Conservation (phyloP, 2,113 vertebrate species). For the Ivindomyrus marchei region DNA sequence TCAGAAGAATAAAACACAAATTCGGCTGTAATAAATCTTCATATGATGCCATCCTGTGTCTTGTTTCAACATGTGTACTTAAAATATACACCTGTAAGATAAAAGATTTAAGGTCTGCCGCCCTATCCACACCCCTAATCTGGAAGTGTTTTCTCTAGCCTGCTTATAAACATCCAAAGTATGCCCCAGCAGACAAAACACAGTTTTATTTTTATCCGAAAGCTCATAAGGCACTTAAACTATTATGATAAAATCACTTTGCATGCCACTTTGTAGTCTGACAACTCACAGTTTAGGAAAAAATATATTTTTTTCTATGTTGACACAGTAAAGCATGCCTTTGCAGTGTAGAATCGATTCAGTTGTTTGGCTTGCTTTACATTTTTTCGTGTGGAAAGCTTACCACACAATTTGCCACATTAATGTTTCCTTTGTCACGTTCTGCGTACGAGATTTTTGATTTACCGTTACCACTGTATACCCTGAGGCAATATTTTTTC, state of each 20-base stretch:
- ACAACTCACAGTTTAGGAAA: not conserved
- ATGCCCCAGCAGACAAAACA: constrained; percentile 22
- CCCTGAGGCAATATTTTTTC: not conserved
- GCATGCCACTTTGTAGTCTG: not conserved
- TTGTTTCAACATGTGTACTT: constrained; percentile 6
- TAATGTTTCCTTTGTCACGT: constrained; percentile 20
- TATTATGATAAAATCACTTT: constrained; percentile 16
- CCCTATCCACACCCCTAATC: not conserved
- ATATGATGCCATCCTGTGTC: not conserved
- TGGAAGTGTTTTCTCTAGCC: not conserved
- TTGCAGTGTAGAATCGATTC: not conserved
- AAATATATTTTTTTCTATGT: not conserved
- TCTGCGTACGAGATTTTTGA: not conserved
- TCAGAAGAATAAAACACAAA: not conserved
- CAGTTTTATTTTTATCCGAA: constrained; percentile 20
- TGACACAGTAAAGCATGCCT: not conserved
- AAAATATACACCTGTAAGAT: constrained; percentile 3
- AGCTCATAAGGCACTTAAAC: constrained; percentile 21
- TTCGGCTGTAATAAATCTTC: not conserved
- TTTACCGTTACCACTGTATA: not conserved
- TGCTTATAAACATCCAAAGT: constrained; percentile 27
- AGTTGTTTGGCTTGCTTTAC: not conserved
- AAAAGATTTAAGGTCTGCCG: not conserved
- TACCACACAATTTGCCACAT: constrained; percentile 13
- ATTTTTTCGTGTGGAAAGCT: constrained; percentile 4